Evolutionary conservation across 2,797 vertebrate species (phyloP).

Genomic region (Clarias laeviceps): DNA sequence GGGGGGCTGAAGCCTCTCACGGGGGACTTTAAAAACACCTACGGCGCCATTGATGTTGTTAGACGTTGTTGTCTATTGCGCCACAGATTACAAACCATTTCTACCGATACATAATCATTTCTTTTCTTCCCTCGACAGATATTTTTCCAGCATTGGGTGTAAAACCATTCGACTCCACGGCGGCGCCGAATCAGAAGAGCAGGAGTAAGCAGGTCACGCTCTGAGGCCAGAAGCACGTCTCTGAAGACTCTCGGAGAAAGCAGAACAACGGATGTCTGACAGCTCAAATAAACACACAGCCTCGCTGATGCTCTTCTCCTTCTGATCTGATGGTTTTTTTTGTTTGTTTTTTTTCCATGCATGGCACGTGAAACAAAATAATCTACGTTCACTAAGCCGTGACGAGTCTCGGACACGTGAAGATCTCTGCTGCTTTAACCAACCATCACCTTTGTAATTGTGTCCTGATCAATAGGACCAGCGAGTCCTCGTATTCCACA

Average conservation of each 20-base stretch:
- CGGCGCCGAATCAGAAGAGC: neutral
- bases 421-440: conserved; percentile 6
- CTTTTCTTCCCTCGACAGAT: neutral
- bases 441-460: conserved; percentile 19
- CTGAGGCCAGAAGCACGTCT: neutral
- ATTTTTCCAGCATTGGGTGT: neutral
- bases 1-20: no score
- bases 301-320: neutral
- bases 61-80: neutral
- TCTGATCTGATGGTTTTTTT: neutral
- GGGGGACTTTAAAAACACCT: neutral
- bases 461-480: conserved; percentile 21
- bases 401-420: neutral
- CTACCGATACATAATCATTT: neutral
- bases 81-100: neutral
- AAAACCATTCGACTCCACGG: neutral
- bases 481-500: neutral
- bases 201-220: conserved; percentile 5
- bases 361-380: conserved; percentile 3
- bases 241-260: conserved; percentile 3
- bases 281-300: conserved; percentile 21
- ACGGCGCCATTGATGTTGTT: neutral
- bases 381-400: neutral
- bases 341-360: no score
- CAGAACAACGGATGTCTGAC: neutral